Conservation (phyloP, 2,797 vertebrate species). For the Coreius guichenoti region DNA sequence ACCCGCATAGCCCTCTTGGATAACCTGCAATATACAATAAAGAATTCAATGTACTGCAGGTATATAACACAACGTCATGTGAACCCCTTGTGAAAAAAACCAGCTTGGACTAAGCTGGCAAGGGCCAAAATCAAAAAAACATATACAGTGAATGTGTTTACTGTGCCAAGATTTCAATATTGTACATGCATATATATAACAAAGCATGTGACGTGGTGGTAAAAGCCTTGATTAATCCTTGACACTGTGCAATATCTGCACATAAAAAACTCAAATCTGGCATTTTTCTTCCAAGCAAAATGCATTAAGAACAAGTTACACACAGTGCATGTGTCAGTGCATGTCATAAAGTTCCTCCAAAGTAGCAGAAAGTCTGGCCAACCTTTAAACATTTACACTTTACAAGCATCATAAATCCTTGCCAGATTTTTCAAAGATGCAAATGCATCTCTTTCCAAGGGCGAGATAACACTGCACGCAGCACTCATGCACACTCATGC, state of each 20-base stretch:
- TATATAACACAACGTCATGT: not conserved
- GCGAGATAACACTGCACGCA: slow-evolving; percentile 8
- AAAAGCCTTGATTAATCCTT: not conserved
- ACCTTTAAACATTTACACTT: slow-evolving; percentile 22
- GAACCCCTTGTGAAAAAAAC: too few species aligned
- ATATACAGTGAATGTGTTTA: not conserved
- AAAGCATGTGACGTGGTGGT: not conserved
- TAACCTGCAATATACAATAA: slow-evolving; percentile 43
- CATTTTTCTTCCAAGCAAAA: not conserved
- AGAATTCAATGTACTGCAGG: not conserved
- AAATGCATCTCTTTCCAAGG: slow-evolving; percentile 20
- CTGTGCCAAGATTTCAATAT: not conserved
- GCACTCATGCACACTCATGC: slow-evolving; percentile 51
- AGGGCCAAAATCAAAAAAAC: not conserved
- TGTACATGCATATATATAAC: slow-evolving; percentile 21
- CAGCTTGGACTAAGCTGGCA: not conserved
- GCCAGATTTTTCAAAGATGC: slow-evolving; percentile 8
- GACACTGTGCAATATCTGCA: not conserved
- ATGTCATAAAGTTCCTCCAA: slow-evolving; percentile 7
- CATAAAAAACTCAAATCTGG: not conserved
- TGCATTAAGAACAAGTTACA: not conserved
- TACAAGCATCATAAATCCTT: not conserved
- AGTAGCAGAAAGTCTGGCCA: not conserved
- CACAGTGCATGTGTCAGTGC: not conserved
- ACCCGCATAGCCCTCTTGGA: slow-evolving; percentile 67